A percentile compares a stretch with the other conserved stretches of the same genome.
Evolutionary conservation across 64 coral and sea anemone genomes (phyloP).

Genomic region (Astreopora myriophthalma): DNA sequence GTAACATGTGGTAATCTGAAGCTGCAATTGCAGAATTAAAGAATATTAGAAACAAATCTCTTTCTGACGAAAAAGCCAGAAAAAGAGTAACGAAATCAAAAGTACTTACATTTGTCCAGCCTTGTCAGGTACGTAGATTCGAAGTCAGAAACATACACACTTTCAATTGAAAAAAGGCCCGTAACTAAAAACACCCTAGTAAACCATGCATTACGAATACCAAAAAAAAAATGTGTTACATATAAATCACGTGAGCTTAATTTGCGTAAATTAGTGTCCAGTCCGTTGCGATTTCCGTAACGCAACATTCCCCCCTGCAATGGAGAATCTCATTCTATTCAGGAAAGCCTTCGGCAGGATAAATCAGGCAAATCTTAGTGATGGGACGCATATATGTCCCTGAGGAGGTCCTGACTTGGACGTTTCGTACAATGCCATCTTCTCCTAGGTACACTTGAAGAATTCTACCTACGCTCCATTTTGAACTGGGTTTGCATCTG

Average conservation of each 20-base stretch:
- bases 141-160: too few relatives aligned
- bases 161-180: too few relatives aligned
- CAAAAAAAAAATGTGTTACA: neutral
- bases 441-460: slow-evolving; percentile 14
- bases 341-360: slow-evolving; percentile 30
- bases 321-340: slow-evolving; percentile 61
- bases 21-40: neutral
- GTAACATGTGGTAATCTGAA: neutral
- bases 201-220: too few relatives aligned
- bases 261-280: too few relatives aligned
- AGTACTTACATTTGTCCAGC: too few relatives aligned
- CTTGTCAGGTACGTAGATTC: too few relatives aligned
- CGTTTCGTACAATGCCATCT: slow-evolving; percentile 33
- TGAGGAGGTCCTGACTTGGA: neutral
- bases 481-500: slow-evolving; percentile 56
- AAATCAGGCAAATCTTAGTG: slow-evolving; percentile 56
- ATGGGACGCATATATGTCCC: slow-evolving; percentile 29
- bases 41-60: neutral
- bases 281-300: neutral
- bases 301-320: slow-evolving; percentile 54
- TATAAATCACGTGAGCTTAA: too few relatives aligned
- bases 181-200: too few relatives aligned
- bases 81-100: too few relatives aligned
- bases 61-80: neutral
- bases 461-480: slow-evolving; percentile 41